Conservation (phyloP, 2,113 vertebrate genomes). For the Hystrix cristata region DNA sequence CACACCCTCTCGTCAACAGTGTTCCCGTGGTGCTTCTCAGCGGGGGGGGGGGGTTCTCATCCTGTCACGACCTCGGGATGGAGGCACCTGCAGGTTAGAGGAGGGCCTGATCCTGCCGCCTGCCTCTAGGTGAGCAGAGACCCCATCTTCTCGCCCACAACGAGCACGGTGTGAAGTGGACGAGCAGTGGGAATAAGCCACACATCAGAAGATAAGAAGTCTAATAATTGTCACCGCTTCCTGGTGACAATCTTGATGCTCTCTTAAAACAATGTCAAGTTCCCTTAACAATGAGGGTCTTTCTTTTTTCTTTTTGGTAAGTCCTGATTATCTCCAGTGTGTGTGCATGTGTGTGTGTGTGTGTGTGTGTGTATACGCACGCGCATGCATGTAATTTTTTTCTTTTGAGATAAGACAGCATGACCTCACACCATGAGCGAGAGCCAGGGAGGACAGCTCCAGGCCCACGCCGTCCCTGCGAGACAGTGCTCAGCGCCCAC, state of each 20-base stretch:
- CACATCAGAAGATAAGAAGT: background rate
- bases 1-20: fast-evolving
- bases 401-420: background rate
- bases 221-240: background rate
- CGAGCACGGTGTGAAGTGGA: background rate
- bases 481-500: fast-evolving
- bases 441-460: background rate
- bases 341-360: background rate
- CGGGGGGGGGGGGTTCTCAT: too few species aligned
- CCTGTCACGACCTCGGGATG: background rate
- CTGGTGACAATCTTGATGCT: background rate
- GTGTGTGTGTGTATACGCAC: background rate
- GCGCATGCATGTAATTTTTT: background rate
- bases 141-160: fast-evolving
- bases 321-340: background rate
- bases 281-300: background rate
- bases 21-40: fast-evolving
- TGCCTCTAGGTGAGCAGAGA: background rate
- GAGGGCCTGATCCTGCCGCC: background rate
- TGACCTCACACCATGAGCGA: background rate
- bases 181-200: background rate
- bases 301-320: background rate
- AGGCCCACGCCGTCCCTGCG: too few species aligned
- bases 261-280: constrained; percentile 36
- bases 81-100: fast-evolving